Conservation (phyloP, 2,113 vertebrate species). For the Anguilla japonica region DNA sequence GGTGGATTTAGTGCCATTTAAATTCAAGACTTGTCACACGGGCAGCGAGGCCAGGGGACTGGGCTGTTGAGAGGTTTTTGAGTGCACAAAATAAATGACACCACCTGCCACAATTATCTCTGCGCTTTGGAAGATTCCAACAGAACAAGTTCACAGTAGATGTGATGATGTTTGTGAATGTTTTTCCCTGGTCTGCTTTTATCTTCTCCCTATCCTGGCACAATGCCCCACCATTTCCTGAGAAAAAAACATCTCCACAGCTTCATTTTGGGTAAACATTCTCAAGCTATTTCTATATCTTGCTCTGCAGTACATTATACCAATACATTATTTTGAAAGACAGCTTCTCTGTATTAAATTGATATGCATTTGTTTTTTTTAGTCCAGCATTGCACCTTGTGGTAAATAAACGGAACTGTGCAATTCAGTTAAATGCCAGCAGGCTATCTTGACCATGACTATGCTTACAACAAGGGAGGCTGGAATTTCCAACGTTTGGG, state of each 20-base stretch:
- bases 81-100: conserved; percentile 54
- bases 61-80: conserved; percentile 43
- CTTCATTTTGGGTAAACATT: neutral
- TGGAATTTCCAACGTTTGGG: neutral
- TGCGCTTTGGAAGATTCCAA: conserved; percentile 39
- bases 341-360: neutral
- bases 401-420: neutral
- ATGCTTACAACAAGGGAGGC: neutral
- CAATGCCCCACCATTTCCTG: neutral
- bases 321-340: neutral
- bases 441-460: neutral
- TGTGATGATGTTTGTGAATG: neutral
- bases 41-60: conserved; percentile 45
- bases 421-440: neutral
- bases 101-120: conserved; percentile 60
- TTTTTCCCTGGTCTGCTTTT: neutral
- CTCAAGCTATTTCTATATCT: neutral
- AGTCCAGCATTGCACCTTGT: neutral
- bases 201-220: neutral
- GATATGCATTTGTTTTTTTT: neutral
- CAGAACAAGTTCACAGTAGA: conserved; percentile 22
- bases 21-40: conserved; percentile 50
- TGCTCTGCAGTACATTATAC: neutral
- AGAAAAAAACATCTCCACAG: neutral
- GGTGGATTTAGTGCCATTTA: conserved; percentile 43